Evolutionary conservation across 2,888 invertebrate species (phyloP).

Genomic region (Sminthurinus aureus): DNA sequence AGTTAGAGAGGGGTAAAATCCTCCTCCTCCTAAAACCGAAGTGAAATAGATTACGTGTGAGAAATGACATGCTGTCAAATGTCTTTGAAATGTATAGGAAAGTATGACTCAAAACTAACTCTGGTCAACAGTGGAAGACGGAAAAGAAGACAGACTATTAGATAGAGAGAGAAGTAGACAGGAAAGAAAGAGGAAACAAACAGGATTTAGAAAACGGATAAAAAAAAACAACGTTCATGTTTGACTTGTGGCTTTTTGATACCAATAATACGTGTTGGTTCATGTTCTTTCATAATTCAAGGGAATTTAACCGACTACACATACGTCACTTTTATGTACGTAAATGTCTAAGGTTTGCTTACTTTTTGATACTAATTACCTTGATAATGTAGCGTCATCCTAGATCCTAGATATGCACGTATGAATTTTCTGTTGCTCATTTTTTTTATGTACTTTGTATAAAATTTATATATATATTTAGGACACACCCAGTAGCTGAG

Average conservation of each 20-base stretch:
- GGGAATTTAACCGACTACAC: not conserved
- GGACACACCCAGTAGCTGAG: too few species aligned
- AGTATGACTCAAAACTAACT: not conserved
- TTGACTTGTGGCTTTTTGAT: slow-evolving; percentile 30
- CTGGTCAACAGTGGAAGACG: slow-evolving; percentile 9
- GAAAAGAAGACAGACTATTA: not conserved
- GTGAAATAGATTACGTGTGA: slow-evolving; percentile 32
- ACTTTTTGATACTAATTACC: too few species aligned
- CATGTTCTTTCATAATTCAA: not conserved
- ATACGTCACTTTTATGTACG: not conserved
- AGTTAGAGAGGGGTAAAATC: not conserved
- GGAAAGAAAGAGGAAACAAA: not conserved
- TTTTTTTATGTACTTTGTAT: not conserved
- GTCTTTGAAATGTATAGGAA: slow-evolving; percentile 17
- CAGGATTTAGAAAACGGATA: not conserved
- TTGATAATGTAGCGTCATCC: not conserved
- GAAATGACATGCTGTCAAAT: slow-evolving; percentile 37
- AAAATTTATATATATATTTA: not conserved
- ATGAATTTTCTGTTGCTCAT: not conserved
- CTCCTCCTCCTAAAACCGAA: slow-evolving; percentile 9
- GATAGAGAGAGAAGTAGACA: too few species aligned
- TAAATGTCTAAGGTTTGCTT: not conserved
- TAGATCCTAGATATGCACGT: not conserved
- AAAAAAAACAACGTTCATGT: not conserved
- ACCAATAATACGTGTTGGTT: slow-evolving; percentile 9